Base-by-base conservation (phyloP, 1,140 invertebrate genomes). In the Drosophila erecta region DNA sequence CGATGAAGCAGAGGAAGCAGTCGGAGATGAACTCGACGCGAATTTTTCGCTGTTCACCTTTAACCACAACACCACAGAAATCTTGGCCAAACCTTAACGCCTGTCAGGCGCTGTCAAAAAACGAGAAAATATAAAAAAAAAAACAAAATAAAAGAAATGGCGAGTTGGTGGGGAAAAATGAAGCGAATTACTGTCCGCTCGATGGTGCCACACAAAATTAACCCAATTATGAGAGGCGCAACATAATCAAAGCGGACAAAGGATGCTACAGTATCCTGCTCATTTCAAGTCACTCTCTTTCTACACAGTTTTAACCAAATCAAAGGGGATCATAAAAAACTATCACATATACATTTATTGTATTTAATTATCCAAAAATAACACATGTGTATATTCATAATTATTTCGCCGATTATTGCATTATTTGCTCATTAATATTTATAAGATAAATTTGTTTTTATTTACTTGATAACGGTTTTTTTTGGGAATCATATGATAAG, bases 221-320 rank as follows among this genome's bases (percentile, higher is more conserved):
- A 89, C 84, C 85, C 84, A 89, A 89, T 89, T 89, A 89, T 89
- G 76, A 77, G 57, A 77, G 72, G 76, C 76, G 76, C 80, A 89
- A 80, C 73, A 89, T 89, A 89, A 89, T 89, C 70, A 80, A 89
- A 84, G 60, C 65, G 69, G 85, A 84, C 84, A 74, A 66, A 50
- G 53, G 73, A 66, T 65, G 61, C 73, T 15, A 46, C 14, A 14
- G 51, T 40, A 62, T 64, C 58, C 44, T 71, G 65, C 65, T 46
- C 35, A 56, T 46, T 40, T 69, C 15, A 17, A 38, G 35, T 24
- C 17, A 0, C 37, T 38, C 49, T 57, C 5, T 27, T 5, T 41
- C 3, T 62, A 41, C 59, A 62, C 24, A 4, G 30, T 30, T 30
- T 7, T 8, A 10, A 8, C 27, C 27, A 24, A 24, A 24, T 10